These are phyloP conservation scores for Aethes cnicana DNA, from an alignment of 2,888 invertebrate species.

Conservation along the genomic window DNA sequence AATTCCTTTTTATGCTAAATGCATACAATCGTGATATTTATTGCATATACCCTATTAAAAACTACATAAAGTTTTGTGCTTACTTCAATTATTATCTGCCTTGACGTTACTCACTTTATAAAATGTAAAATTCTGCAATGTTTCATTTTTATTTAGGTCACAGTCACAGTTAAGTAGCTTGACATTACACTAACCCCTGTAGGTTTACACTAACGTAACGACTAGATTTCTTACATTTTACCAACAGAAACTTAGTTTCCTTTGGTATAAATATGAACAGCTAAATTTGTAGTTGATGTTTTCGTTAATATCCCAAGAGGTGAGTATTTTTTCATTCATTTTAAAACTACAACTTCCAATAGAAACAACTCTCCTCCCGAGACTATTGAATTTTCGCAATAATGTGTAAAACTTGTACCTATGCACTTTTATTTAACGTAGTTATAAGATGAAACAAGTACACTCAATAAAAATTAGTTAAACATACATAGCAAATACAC, in stretches of 20 bases:
- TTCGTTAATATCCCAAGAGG: too few species aligned
- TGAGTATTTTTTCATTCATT: too few species aligned
- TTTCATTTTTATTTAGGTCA: slow-evolving; percentile 1
- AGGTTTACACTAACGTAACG: slow-evolving; percentile 37
- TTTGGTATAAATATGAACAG: background rate
- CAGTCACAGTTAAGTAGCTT: slow-evolving; percentile 12
- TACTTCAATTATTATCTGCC: too few species aligned
- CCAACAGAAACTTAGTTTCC: slow-evolving; percentile 34
- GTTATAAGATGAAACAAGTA: slow-evolving; percentile 15
- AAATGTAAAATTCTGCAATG: too few species aligned
- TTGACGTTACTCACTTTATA: too few species aligned
- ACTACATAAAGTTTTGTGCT: too few species aligned
- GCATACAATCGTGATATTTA: slow-evolving; percentile 15
- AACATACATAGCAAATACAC: slow-evolving; percentile 32
- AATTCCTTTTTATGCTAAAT: slow-evolving; percentile 12
- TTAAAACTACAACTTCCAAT: too few species aligned
- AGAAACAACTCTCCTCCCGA: too few species aligned
- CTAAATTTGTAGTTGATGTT: background rate
- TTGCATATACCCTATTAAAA: too few species aligned
- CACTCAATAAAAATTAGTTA: slow-evolving; percentile 25
- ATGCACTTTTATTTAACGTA: background rate
- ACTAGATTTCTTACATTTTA: slow-evolving; percentile 35
- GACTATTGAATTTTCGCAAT: too few species aligned
- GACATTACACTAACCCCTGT: slow-evolving; percentile 42
- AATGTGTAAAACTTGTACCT: too few species aligned